Conservation (phyloP, 2,113 vertebrate genomes). For the Pholis gunnellus region DNA sequence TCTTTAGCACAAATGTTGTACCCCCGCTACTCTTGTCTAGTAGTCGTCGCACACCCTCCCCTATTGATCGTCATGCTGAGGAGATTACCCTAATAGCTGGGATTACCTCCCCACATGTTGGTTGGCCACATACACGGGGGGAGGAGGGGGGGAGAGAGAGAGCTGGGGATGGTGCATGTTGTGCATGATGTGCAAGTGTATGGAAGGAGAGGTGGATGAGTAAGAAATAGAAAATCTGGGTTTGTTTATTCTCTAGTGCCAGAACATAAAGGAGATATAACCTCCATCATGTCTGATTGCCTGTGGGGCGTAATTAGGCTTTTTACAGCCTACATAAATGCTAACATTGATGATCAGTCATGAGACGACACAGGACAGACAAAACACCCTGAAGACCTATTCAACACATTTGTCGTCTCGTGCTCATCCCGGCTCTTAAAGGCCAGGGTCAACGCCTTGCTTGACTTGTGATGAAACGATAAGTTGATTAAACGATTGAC, state of each 20-base stretch:
- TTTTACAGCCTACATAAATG: slow-evolving; percentile 27
- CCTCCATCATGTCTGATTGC: neutral
- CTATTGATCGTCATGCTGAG: slow-evolving; percentile 85
- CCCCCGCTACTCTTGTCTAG: slow-evolving; percentile 72
- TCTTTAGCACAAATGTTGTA: slow-evolving; percentile 79
- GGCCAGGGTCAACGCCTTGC: neutral
- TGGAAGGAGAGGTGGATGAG: slow-evolving; percentile 35
- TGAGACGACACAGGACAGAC: slow-evolving; percentile 35
- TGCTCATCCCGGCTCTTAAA: slow-evolving; percentile 3
- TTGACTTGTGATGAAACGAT: neutral
- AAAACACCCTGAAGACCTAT: slow-evolving; percentile 44
- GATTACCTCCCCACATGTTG: slow-evolving; percentile 86
- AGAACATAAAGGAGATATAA: neutral
- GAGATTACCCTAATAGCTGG: slow-evolving; percentile 88
- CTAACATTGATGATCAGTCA: slow-evolving; percentile 25
- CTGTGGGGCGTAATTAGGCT: slow-evolving; percentile 32
- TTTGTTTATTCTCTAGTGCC: slow-evolving; percentile 49
- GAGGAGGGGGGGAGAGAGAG: slow-evolving; percentile 31
- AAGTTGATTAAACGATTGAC: neutral
- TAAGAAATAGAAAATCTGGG: slow-evolving; percentile 54
- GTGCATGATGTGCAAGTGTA: slow-evolving; percentile 75
- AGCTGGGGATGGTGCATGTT: slow-evolving; percentile 63
- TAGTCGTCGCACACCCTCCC: slow-evolving; percentile 76
- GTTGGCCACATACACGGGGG: slow-evolving; percentile 74
- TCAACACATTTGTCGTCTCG: neutral